Evolutionary conservation across 1,140 invertebrate species (phyloP).

Genomic region (Pseudoatta argentina): DNA sequence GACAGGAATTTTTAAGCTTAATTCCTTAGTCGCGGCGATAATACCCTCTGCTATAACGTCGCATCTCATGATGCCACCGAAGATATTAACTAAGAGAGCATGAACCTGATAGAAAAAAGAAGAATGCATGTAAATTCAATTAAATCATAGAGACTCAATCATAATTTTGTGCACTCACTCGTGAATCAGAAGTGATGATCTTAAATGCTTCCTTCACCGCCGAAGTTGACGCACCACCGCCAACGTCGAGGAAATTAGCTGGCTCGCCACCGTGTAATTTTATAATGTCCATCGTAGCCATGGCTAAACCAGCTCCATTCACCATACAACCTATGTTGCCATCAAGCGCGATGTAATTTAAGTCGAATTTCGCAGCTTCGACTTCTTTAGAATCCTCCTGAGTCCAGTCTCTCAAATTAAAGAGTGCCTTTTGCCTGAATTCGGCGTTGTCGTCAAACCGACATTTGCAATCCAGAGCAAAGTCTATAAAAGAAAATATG

Average conservation of each 20-base stretch:
- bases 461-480: slow-evolving; percentile 97
- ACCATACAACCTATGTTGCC: slow-evolving; percentile 95
- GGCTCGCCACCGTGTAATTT: slow-evolving; percentile 97
- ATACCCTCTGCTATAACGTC: slow-evolving; percentile 98
- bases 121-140: slow-evolving; percentile 34
- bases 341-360: slow-evolving; percentile 99
- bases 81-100: slow-evolving; percentile 99
- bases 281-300: slow-evolving; percentile 99
- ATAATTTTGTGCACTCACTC: slow-evolving; percentile 89
- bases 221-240: slow-evolving; percentile 96
- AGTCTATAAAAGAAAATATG: slow-evolving; percentile 88
- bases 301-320: slow-evolving; percentile 98
- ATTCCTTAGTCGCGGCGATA: slow-evolving; percentile 94
- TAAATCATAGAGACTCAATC: background rate
- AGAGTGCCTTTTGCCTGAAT: slow-evolving; percentile 97
- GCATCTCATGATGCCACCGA: slow-evolving; percentile 99
- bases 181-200: slow-evolving; percentile 95
- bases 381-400: slow-evolving; percentile 98
- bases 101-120: slow-evolving; percentile 77
- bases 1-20: slow-evolving; percentile 94
- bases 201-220: slow-evolving; percentile 98
- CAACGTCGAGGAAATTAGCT: slow-evolving; percentile 98
- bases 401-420: slow-evolving; percentile 94
- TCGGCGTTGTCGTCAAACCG: slow-evolving; percentile 98
- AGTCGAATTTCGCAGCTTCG: slow-evolving; percentile 95